phyloP scores from a whole-genome alignment of 1,140 invertebrate species.

The Mamestra configurata region DNA sequence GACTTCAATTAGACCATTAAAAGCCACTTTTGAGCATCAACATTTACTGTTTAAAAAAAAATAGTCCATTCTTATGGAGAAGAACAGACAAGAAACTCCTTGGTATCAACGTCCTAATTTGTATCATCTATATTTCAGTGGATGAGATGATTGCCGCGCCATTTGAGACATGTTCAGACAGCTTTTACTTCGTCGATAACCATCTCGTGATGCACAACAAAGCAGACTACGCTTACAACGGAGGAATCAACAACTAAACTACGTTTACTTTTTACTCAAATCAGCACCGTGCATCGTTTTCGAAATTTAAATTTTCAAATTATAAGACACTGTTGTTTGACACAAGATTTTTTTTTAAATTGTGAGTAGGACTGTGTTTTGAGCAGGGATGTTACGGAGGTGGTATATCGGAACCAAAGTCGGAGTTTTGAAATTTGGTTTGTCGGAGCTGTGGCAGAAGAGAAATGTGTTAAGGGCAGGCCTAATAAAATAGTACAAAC shows the following conservation, averaged over 20 bases:
- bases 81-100: background rate
- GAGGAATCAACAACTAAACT: constrained; percentile 89
- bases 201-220: constrained; percentile 99
- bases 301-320: constrained; percentile 36
- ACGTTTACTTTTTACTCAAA: constrained; percentile 14
- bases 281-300: constrained; percentile 57
- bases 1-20: too few species aligned
- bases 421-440: too few species aligned
- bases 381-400: too few species aligned
- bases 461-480: too few species aligned
- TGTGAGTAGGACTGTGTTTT: constrained; percentile 30
- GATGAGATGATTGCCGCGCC: constrained; percentile 98
- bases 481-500: too few species aligned
- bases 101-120: background rate
- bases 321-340: constrained; percentile 31
- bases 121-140: constrained; percentile 90
- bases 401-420: too few species aligned
- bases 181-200: constrained; percentile 99
- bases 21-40: too few species aligned
- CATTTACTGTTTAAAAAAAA: too few species aligned
- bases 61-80: too few species aligned
- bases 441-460: too few species aligned
- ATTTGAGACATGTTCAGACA: constrained; percentile 99
- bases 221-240: constrained; percentile 98
- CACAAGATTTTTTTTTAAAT: constrained; percentile 27